phyloP scores from a whole-genome alignment of 2,797 vertebrate species.

The Botia almorhae region DNA sequence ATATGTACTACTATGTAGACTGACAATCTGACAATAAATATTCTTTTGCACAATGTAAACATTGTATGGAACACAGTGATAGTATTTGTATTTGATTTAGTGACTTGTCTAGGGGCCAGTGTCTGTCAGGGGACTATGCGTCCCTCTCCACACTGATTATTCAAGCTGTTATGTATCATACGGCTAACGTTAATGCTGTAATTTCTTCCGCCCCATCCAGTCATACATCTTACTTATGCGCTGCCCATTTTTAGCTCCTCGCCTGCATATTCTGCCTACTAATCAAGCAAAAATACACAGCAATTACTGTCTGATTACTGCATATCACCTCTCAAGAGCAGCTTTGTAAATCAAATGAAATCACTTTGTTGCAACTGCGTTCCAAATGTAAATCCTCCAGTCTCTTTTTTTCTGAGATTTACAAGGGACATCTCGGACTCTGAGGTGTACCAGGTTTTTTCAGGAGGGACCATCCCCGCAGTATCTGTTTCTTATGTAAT shows the following conservation, averaged over 20 bases:
- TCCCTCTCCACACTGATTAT: conserved; percentile 18
- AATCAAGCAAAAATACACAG: conserved; percentile 43
- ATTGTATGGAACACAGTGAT: neutral
- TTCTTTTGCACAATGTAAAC: neutral
- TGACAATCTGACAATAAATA: conserved; percentile 13
- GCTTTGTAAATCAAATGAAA: conserved; percentile 41
- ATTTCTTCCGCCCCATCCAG: conserved; percentile 27
- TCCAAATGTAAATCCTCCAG: conserved; percentile 51
- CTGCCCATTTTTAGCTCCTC: conserved; percentile 22
- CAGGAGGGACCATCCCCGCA: neutral
- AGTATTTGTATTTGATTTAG: conserved; percentile 12
- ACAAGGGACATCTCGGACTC: neutral
- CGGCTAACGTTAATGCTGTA: conserved; percentile 13
- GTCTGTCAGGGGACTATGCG: neutral
- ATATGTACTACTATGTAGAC: neutral
- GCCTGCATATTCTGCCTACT: conserved; percentile 35
- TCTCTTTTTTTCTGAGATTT: neutral
- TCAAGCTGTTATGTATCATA: conserved; percentile 16
- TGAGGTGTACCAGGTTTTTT: neutral
- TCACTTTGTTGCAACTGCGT: conserved; percentile 3
- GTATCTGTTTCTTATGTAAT: too few species aligned
- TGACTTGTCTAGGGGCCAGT: conserved; percentile 1
- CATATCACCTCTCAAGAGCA: conserved; percentile 27
- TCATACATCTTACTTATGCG: conserved; percentile 44
- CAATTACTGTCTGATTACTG: conserved; percentile 48